Evolutionary conservation across 2,113 vertebrate genomes (phyloP), one percentile per base, ranked within the genome.

Genomic region (Grus americana): DNA sequence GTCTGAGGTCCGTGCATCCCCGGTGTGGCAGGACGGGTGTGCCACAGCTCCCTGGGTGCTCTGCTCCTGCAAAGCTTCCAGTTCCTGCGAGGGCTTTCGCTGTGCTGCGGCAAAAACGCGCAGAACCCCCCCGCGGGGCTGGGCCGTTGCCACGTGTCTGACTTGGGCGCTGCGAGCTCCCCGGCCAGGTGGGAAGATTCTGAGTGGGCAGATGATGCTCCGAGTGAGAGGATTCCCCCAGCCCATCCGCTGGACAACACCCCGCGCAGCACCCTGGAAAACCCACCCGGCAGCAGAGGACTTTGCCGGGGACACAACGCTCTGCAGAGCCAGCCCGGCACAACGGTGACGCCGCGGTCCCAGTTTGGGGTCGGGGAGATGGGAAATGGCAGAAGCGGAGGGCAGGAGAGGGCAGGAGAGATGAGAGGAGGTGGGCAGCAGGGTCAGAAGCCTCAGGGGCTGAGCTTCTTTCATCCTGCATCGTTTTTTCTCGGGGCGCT

Each of bases 331-430:
- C 54, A 74, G 24, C 24, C 32, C 5, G 3, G 36, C 26, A 20
- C 65, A 21, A 0, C 0, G 0, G 11, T 8, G 26, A 12, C 22
- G n/a, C 22, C 44, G 6, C 59, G 29, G 26, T 42, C 47, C 15
- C 0, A 0, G 15, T 46, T 30, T 16, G 47, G 52, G 44, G 22
- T 30, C 58, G 23, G 46, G 34, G 50, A 87, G 65, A 16, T 42
- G 78, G 76, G 61, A 74, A 50, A 32, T 4, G 26, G 30, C 40
- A 65, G 44, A 12, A 12, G 5, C 16, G 46, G 59, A 63, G 72
- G 32, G 18, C 38, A 88, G 34, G 22, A 34, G 42, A 40, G 24
- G 50, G 34, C 55, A 75, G 71, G 40, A 32, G 42, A n/a, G 34
- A 12, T 0, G 5, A n/a, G 27, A 52, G 68, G 34, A 79, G 40